Conservation (phyloP, 2,888 invertebrate genomes). For the Petrolisthes manimaculis region DNA sequence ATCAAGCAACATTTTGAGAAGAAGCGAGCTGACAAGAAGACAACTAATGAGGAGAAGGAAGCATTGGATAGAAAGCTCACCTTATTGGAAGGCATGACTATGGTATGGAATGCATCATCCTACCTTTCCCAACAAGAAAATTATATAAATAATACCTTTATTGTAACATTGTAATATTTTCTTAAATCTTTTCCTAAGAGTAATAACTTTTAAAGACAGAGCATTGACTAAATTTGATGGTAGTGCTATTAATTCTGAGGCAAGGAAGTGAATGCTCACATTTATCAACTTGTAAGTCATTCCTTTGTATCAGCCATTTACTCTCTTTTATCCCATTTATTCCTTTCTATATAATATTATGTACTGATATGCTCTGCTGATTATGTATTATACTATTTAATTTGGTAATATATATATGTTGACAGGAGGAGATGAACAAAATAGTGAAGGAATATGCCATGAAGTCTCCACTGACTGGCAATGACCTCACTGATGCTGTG, state of each 20-base stretch:
- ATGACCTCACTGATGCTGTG: slow-evolving; percentile 93
- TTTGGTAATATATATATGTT: not conserved
- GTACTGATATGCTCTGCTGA: slow-evolving; percentile 7
- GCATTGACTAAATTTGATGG: too few relatives aligned
- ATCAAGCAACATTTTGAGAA: slow-evolving; percentile 95
- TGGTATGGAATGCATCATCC: slow-evolving; percentile 36
- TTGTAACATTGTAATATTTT: too few relatives aligned
- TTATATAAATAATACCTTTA: too few relatives aligned
- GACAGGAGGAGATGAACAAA: slow-evolving; percentile 84
- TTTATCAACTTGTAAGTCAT: too few relatives aligned
- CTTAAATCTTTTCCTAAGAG: too few relatives aligned
- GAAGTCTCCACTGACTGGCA: slow-evolving; percentile 95
- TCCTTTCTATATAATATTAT: not conserved
- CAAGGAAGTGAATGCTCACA: too few relatives aligned
- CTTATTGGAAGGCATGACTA: slow-evolving; percentile 58
- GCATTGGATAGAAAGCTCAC: slow-evolving; percentile 33
- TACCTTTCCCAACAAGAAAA: too few relatives aligned
- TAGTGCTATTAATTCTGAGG: too few relatives aligned
- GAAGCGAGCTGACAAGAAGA: slow-evolving; percentile 82
- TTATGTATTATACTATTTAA: too few relatives aligned
- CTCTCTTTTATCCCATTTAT: too few relatives aligned
- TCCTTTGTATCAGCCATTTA: too few relatives aligned
- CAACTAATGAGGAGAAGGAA: slow-evolving; percentile 73
- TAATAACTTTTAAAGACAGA: too few relatives aligned
- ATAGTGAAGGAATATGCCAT: slow-evolving; percentile 90